Percentiles rank a stretch among this genome's conserved stretches.
These are phyloP conservation scores for Agrochola litura DNA, from an alignment of 2,888 invertebrate genomes.

Conservation along the genomic window DNA sequence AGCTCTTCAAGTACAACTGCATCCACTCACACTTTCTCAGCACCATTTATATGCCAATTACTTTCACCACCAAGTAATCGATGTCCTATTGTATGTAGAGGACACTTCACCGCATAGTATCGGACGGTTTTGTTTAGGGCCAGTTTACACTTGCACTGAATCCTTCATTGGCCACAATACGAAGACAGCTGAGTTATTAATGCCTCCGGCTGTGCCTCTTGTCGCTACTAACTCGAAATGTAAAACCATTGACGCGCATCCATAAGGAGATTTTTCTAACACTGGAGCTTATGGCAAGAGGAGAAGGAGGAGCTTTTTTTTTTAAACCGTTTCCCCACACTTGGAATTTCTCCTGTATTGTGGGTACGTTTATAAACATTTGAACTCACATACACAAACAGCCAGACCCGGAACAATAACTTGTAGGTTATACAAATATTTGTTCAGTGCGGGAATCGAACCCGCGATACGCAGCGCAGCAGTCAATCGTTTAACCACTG, in stretches of 20 bases:
- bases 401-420: too few relatives aligned
- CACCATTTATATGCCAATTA: conserved; percentile 79
- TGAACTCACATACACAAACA: too few relatives aligned
- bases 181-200: conserved; percentile 79
- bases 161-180: conserved; percentile 76
- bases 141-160: conserved; percentile 73
- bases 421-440: too few relatives aligned
- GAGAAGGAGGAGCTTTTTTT: too few relatives aligned
- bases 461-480: too few relatives aligned
- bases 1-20: conserved; percentile 29
- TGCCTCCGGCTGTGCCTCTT: conserved; percentile 71
- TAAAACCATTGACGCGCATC: conserved; percentile 60
- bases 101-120: conserved; percentile 61
- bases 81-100: conserved; percentile 79
- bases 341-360: too few relatives aligned
- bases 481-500: too few relatives aligned
- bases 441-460: too few relatives aligned
- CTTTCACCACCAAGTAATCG: conserved; percentile 80
- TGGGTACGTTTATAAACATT: too few relatives aligned
- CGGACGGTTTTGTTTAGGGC: conserved; percentile 71
- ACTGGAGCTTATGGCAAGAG: not conserved
- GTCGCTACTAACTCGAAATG: conserved; percentile 71
- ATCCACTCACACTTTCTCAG: conserved; percentile 51
- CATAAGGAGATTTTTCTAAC: conserved; percentile 38
- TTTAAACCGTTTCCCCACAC: too few relatives aligned